Evolutionary conservation across 2,888 invertebrate species (phyloP), one percentile per base, ranked within the genome.

Genomic region (Drosophila pseudotakahashii): DNA sequence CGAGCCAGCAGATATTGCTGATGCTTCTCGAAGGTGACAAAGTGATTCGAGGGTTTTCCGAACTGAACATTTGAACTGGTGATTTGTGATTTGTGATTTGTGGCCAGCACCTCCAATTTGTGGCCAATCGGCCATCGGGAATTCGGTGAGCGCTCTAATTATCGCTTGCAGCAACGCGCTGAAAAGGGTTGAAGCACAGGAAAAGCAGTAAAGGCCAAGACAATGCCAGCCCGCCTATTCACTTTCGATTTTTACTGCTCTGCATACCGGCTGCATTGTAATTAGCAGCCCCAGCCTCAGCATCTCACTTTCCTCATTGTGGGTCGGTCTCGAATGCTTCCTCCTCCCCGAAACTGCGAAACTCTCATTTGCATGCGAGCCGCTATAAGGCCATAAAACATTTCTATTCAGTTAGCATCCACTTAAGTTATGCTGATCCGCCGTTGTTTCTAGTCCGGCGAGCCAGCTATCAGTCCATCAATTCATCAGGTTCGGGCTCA

Each of bases 11-110:
- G 48, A 48, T 48, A 34, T 11, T 11, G 45, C 52, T 61, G 42
- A 57, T 59, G 75, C 67, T 84, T 83, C 84, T 83, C 79, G 83
- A 83, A 83, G 83, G 81, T 83, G 86, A 85, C 83, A 86, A 76
- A 71, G 63, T 67, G 50, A 73, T 63, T 59, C 72, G 66, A 59
- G 16, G 19, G 42, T 36, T 62, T 71, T 71, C 63, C 62, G 47
- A 67, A 53, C 44, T 7, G 44, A 26, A 7, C 44, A n/a, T 13
- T 4, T 37, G 37, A 42, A 11, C 44, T n/a, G 44, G 7, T n/a
- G 44, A 59, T 66, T 62, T 62, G 47, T 53, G 44, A 59, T 66
- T 62, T 62, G 47, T 53, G 51, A 59, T 66, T 52, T 52, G 47
- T 53, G 51, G 62, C 52, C 39, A 14, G 81, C 73, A 26, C 52